A percentile compares a stretch with the other conserved stretches of the same genome.
phyloP scores from a whole-genome alignment of 2,113 vertebrate species.

The Anarrhichthys ocellatus region DNA sequence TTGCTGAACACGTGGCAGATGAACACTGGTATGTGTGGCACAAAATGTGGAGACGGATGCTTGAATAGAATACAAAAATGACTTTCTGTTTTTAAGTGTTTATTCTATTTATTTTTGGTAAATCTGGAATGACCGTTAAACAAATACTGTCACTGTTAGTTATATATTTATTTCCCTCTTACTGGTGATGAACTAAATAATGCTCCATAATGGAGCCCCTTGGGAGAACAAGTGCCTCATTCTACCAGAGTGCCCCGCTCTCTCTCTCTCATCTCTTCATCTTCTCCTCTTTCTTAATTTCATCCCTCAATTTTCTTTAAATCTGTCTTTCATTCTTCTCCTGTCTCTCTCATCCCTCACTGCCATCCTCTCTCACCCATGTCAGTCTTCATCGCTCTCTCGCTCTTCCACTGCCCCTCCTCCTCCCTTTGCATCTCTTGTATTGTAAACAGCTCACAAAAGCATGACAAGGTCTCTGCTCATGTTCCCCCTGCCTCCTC shows the following conservation, averaged over 20 bases:
- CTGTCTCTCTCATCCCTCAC: not conserved
- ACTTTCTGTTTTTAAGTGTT: not conserved
- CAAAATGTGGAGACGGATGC: slow-evolving; percentile 1
- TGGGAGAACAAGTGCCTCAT: slow-evolving; percentile 56
- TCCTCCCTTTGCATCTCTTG: slow-evolving; percentile 74
- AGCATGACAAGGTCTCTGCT: slow-evolving; percentile 91
- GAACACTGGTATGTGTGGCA: not conserved
- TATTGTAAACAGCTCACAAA: slow-evolving; percentile 87
- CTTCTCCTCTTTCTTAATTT: slow-evolving; percentile 27
- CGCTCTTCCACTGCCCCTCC: slow-evolving; percentile 59
- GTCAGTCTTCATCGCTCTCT: slow-evolving; percentile 16
- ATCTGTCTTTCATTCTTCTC: not conserved
- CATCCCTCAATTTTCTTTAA: not conserved
- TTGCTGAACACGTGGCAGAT: slow-evolving; percentile 39
- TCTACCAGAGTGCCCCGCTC: slow-evolving; percentile 13
- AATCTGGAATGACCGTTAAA: slow-evolving; percentile 39
- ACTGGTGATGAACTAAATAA: slow-evolving; percentile 69
- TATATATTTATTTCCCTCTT: slow-evolving; percentile 55
- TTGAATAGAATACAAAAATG: not conserved
- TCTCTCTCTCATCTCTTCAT: not conserved
- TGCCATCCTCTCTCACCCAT: slow-evolving; percentile 1
- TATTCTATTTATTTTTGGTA: slow-evolving; percentile 28
- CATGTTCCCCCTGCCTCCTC: slow-evolving; percentile 86
- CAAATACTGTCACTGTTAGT: slow-evolving; percentile 35
- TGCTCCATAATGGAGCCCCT: slow-evolving; percentile 68